Evolutionary conservation across 2,797 vertebrate genomes (phyloP), one percentile per base, ranked within the genome.

Genomic region (Todus mexicanus): DNA sequence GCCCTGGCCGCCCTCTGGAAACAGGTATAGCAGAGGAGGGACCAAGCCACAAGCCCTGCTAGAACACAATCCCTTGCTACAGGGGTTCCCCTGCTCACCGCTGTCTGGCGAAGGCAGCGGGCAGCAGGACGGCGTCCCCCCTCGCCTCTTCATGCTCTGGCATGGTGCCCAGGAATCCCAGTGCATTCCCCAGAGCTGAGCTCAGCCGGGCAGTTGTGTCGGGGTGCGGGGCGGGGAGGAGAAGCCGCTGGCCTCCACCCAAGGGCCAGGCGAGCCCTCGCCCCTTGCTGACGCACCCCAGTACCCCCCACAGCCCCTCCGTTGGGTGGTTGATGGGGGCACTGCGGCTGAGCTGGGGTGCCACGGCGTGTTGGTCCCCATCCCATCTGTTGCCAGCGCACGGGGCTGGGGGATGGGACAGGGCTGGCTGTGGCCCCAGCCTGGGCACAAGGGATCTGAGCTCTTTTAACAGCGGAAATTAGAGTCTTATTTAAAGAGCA

Each of bases 401-500:
- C 1, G 1, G 64, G 33, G 53, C 22, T 93, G 93, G 95, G 90
- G 92, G 94, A 96, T 92, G 94, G 94, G 92, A 91, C 0, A 0
- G 2, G 82, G 57, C 84, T 95, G 93, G 93, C 94, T 73, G 68
- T 10, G 1, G 78, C 93, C 89, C 90, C 84, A 91, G 94, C 65
- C 79, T 37, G 72, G 92, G 89, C 96, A 93, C 93, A 87, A 91
- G 95, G 95, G 94, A 96, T 77, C 91, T 81, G 83, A 76, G 87
- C 95, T 94, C 87, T 87, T 89, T 77, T 81, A 91, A 66, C 87
- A 86, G 91, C 73, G 70, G 94, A 92, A 93, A 93, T 95, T 90
- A 95, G 94, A 95, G 70, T 91, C 95, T 95, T 95, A 95, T 94
- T 96, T 96, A 96, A 95, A 92, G 89, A 94, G 89, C 92, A 93